Evolutionary conservation across 2,113 vertebrate genomes (phyloP), one percentile per base, ranked within the genome.

Genomic region (Labrus mixtus): DNA sequence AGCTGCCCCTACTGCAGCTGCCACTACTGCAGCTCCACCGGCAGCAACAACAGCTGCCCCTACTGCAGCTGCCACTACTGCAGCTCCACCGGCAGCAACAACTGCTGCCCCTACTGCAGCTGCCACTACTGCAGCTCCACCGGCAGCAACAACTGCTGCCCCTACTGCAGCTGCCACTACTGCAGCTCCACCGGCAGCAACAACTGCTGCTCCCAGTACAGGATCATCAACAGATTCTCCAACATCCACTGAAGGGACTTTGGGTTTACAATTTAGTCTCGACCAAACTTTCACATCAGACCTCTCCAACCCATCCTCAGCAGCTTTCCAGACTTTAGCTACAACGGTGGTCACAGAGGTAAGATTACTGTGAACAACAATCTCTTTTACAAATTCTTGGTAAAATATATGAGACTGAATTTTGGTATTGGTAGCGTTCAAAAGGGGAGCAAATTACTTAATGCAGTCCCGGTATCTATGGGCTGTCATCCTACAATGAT

Each of bases 231-330:
- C 85, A 43, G 6, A 78, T 61, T 50, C 68, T 23, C 84, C 88
- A 9, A 0, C 78, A 29, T 11, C 64, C n/a, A 76, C 0, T 57
- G 62, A 90, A 20, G 88, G 87, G 68, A 33, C 46, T 0, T 45
- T 90, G 17, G 37, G 23, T n/a, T 36, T 91, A 10, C 0, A 0
- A 6, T 89, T 90, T 39, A 68, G 81, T 68, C 74, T 91, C 1
- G 1, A 56, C 25, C 17, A 10, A 71, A 6, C 0, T 1, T 91
- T 87, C 62, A 74, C 0, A 4, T 0, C 54, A 15, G 87, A 78
- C 10, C 75, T 83, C 0, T 13, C 43, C n/a, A 13, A 48, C 56
- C 0, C 33, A 41, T 46, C 10, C 0, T 78, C 87, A 16, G 0
- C n/a, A 6, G 69, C 29, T 0, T 90, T n/a, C 43, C 2, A 66